Base-by-base conservation (phyloP, 2,888 invertebrate species). In the Standfussiana lucernea region DNA sequence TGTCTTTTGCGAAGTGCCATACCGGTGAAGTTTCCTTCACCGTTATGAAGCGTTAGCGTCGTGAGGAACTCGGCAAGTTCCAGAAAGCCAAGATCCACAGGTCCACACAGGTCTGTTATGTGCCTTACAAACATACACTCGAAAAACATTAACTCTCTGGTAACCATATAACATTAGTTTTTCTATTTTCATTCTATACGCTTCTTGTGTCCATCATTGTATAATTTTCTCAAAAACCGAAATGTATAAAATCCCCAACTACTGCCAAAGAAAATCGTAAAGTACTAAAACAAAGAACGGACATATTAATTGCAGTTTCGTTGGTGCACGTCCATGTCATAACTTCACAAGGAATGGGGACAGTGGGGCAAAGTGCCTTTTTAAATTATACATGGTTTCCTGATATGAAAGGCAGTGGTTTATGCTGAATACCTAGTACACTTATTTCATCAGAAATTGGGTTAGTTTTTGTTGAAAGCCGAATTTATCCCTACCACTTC, bases 241-340 rank as follows among this genome's bases (percentile, higher is more conserved):
- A 68, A 68, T 65, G 35, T 1, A 32, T 62, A 4, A 66, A 61
- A 65, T 3, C 13, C 18, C 2, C 1, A 18, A 42, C 40, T 21
- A 59, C 32, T 53, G 13, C 11, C 24, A 66, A 70, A 71, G 61
- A 65, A 80, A 62, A 70, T 66, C 40, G 11, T 82, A 64, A 64
- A 66, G 24, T 77, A 62, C 40, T 64, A 8, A 13, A 68, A 64
- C 65, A 75, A 75, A 64, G 70, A 59, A 50, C 53, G 32, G 62
- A 62, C 64, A 72, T 15, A 78, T 80, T 83, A 82, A 83, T 85
- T 76, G 62, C 78, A 75, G 75, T 73, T 79, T 53, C 74, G 64
- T 40, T 72, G 72, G 50, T 65, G 72, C 83, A 83, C 83, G 83
- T 83, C 45, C 47, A 0, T 7, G 62, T 15, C 59, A 70, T 83